Conservation (phyloP, 2,888 invertebrate species). For the Tortrix viridana region DNA sequence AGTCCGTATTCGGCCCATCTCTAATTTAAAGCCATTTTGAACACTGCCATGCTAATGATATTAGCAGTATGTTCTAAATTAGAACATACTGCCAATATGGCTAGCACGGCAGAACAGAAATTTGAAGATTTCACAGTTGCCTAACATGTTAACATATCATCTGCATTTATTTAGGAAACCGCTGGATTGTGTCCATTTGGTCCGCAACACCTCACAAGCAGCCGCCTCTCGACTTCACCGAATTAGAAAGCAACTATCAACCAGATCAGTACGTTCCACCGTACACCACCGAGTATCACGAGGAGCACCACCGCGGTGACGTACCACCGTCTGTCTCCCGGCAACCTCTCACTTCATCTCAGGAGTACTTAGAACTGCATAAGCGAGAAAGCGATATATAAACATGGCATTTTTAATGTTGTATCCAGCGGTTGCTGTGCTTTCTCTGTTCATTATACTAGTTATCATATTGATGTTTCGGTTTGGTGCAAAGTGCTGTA, state of each 20-base stretch:
- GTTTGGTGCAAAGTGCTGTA: constrained; percentile 89
- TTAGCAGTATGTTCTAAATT: no score
- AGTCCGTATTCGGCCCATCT: no score
- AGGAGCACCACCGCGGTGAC: constrained; percentile 55
- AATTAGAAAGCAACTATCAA: constrained; percentile 83
- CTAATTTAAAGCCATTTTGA: no score
- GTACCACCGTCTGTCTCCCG: constrained; percentile 65
- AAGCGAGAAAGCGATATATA: constrained; percentile 93
- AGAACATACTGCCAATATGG: no score
- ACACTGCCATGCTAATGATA: no score
- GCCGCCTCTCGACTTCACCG: constrained; percentile 91
- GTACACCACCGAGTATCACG: constrained; percentile 58
- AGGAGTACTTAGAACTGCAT: constrained; percentile 86
- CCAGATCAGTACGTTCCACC: constrained; percentile 63
- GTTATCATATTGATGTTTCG: constrained; percentile 90
- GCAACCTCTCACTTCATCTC: constrained; percentile 73
- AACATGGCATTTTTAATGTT: constrained; percentile 89
- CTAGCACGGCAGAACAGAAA: no score
- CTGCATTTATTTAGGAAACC: constrained; percentile 85
- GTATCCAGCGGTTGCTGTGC: constrained; percentile 90
- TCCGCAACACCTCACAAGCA: constrained; percentile 92
- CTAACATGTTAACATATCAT: no score
- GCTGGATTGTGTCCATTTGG: constrained; percentile 93
- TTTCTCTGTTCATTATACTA: constrained; percentile 89
- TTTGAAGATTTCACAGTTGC: no score